Percentiles rank a stretch among this genome's conserved stretches.
These are phyloP conservation scores for Oenanthe melanoleuca DNA, from an alignment of 2,113 vertebrate genomes.

Conservation along the genomic window DNA sequence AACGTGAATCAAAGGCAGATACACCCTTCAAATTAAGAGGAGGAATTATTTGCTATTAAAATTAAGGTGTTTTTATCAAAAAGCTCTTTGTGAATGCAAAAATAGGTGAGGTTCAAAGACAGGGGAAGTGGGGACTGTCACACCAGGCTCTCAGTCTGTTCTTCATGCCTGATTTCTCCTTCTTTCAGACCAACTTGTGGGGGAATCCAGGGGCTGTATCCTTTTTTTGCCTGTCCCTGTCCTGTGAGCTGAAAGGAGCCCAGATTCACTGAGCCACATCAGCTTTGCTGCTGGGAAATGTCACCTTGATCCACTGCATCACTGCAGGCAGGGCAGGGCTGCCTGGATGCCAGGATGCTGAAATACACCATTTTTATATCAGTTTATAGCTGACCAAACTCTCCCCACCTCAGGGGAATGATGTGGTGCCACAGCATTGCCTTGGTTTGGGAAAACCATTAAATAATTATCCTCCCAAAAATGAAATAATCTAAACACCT, in stretches of 20 bases:
- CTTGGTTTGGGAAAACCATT: not conserved
- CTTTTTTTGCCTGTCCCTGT: not conserved
- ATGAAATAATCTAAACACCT: not conserved
- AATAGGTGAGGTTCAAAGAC: not conserved
- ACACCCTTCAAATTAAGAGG: not conserved
- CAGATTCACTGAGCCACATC: not conserved
- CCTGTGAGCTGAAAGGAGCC: conserved; percentile 7
- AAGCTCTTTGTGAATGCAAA: not conserved
- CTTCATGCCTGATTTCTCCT: conserved; percentile 36
- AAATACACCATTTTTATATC: not conserved
- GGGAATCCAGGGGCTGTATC: not conserved
- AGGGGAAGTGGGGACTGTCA: not conserved
- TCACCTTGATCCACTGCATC: conserved; percentile 4
- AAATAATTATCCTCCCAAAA: not conserved
- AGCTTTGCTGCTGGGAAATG: conserved; percentile 15
- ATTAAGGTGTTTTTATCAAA: not conserved
- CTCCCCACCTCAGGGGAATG: not conserved
- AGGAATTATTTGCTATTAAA: not conserved
- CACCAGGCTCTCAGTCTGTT: conserved; percentile 30
- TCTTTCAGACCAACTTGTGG: not conserved
- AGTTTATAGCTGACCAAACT: not conserved
- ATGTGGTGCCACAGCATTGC: not conserved
- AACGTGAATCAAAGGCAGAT: not conserved
- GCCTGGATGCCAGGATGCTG: not conserved
- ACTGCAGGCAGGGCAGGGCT: not conserved